A percentile compares a stretch with the other conserved stretches of the same genome.
Evolutionary conservation across 2,113 vertebrate genomes (phyloP).

Genomic region (Rattus norvegicus): GRCr8 NC_086039.1:149507001-149507500

Average conservation of each 20-base stretch:
- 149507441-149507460: too few relatives aligned
- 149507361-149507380: not conserved
- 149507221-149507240: not conserved
- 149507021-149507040: not conserved
- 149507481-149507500: not conserved
- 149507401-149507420: not conserved
- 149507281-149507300: not conserved
- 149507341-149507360: not conserved
- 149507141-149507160: not conserved
- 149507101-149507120: not conserved
- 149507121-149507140: not conserved
- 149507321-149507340: not conserved
- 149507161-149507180: not conserved
- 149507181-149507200: not conserved
- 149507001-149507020: not conserved
- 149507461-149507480: too few relatives aligned
- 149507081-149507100: not conserved
- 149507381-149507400: not conserved
- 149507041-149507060: not conserved
- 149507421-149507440: not conserved
- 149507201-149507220: not conserved
- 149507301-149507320: not conserved
- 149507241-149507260: not conserved
- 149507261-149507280: not conserved
- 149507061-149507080: not conserved